Conservation (phyloP, 2,888 invertebrate genomes). For the Tipula vernalis region DNA sequence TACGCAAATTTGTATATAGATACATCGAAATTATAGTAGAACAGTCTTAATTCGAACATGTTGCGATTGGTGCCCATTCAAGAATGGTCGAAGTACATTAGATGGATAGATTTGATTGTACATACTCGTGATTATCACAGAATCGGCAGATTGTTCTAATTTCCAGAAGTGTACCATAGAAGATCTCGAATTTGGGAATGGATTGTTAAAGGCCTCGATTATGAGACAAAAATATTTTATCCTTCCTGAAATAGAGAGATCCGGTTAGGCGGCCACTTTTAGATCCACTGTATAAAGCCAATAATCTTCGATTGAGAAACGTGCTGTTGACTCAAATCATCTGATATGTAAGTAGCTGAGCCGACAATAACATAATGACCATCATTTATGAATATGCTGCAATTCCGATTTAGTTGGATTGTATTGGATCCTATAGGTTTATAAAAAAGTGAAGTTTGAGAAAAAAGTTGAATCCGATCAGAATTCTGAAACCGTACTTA, state of each 20-base stretch:
- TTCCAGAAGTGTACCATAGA: conserved; percentile 69
- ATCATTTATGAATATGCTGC: conserved; percentile 88
- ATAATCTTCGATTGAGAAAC: conserved; percentile 77
- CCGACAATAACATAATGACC: conserved; percentile 80
- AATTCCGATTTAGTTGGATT: conserved; percentile 77
- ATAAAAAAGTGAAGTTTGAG: conserved; percentile 50
- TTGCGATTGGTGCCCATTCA: conserved; percentile 15
- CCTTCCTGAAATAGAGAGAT: conserved; percentile 68
- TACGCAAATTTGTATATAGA: conserved; percentile 64
- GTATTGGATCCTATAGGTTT: conserved; percentile 63
- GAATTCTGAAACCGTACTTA: background rate
- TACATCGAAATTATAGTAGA: conserved; percentile 82
- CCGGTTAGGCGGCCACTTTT: conserved; percentile 69
- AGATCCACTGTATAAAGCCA: conserved; percentile 78
- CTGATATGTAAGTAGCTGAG: conserved; percentile 72
- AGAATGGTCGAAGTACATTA: conserved; percentile 49
- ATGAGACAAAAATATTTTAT: conserved; percentile 88
- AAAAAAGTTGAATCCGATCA: background rate
- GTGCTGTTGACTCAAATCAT: conserved; percentile 74
- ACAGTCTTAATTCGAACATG: conserved; percentile 45
- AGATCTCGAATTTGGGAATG: conserved; percentile 82
- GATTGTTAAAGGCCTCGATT: conserved; percentile 95
- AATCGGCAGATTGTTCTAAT: conserved; percentile 73
- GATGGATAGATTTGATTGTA: conserved; percentile 51
- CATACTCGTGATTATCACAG: conserved; percentile 76